A percentile compares a stretch with the other conserved stretches of the same genome.
Evolutionary conservation across 2,888 invertebrate species (phyloP).

Genomic region (Apamea sordens): DNA sequence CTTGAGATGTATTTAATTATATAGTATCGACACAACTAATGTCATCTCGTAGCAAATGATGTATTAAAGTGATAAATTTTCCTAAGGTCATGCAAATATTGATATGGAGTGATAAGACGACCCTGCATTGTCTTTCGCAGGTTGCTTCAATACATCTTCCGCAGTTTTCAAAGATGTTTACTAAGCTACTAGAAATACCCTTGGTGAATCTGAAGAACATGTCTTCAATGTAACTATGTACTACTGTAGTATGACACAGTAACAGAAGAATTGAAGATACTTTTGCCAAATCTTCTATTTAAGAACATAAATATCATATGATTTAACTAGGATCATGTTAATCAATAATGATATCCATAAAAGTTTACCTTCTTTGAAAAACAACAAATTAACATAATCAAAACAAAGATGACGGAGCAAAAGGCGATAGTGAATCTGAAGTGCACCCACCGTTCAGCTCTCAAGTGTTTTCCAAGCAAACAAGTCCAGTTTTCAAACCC

Average conservation of each 20-base stretch:
- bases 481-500: slow-evolving; percentile 29
- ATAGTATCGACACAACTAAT: slow-evolving; percentile 53
- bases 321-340: neutral
- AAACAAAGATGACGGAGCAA: slow-evolving; percentile 16
- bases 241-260: neutral
- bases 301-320: neutral
- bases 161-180: slow-evolving; percentile 57
- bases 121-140: slow-evolving; percentile 81
- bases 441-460: slow-evolving; percentile 19
- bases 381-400: slow-evolving; percentile 4
- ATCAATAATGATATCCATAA: neutral
- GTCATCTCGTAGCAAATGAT: slow-evolving; percentile 54
- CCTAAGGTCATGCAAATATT: slow-evolving; percentile 84
- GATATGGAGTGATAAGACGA: slow-evolving; percentile 78
- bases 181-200: slow-evolving; percentile 45
- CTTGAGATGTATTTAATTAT: slow-evolving; percentile 63
- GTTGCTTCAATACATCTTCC: slow-evolving; percentile 71
- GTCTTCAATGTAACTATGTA: neutral
- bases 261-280: neutral
- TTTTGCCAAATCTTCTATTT: neutral
- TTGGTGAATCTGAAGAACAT: slow-evolving; percentile 37
- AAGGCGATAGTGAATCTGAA: slow-evolving; percentile 25
- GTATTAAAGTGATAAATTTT: slow-evolving; percentile 71
- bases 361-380: neutral
- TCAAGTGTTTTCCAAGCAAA: slow-evolving; percentile 54